Conservation (phyloP, 2,888 invertebrate species). For the Drosophila prostipennis region DNA sequence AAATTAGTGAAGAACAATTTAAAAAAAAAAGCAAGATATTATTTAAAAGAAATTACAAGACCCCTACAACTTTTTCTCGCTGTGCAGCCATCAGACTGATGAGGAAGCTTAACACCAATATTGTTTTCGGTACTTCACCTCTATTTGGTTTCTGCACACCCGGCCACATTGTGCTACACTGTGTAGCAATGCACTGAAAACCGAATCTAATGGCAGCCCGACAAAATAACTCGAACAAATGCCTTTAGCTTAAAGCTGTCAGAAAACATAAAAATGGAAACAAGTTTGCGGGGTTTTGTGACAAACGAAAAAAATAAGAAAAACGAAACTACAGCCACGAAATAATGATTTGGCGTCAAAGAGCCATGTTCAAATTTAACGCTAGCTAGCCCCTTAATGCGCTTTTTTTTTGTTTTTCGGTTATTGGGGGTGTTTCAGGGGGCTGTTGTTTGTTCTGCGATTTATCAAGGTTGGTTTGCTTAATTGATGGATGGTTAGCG, state of each 20-base stretch:
- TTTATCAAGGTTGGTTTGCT: conserved; percentile 56
- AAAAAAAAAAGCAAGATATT: no score
- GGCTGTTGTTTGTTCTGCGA: conserved; percentile 49
- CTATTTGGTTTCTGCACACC: conserved; percentile 7
- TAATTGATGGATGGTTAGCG: conserved; percentile 64
- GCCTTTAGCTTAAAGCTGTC: conserved; percentile 37
- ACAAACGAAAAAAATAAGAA: conserved; percentile 56
- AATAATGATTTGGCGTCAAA: conserved; percentile 65
- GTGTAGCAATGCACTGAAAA: conserved; percentile 39
- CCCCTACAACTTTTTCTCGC: neutral
- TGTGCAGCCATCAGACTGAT: conserved; percentile 53
- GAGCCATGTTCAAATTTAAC: conserved; percentile 77
- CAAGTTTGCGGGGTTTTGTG: conserved; percentile 61
- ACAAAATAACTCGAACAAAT: conserved; percentile 56
- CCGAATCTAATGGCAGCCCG: conserved; percentile 45
- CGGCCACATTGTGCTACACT: conserved; percentile 5
- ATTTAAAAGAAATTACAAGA: no score
- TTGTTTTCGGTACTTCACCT: conserved; percentile 14
- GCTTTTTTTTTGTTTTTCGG: neutral
- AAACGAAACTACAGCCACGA: conserved; percentile 37
- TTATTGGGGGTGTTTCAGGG: conserved; percentile 11
- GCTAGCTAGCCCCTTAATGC: conserved; percentile 60
- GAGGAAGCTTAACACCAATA: conserved; percentile 60
- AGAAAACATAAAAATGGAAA: conserved; percentile 53
- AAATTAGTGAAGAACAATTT: neutral